Conservation (phyloP, 1,140 invertebrate genomes). For the Drosophila nigrodunni region DNA sequence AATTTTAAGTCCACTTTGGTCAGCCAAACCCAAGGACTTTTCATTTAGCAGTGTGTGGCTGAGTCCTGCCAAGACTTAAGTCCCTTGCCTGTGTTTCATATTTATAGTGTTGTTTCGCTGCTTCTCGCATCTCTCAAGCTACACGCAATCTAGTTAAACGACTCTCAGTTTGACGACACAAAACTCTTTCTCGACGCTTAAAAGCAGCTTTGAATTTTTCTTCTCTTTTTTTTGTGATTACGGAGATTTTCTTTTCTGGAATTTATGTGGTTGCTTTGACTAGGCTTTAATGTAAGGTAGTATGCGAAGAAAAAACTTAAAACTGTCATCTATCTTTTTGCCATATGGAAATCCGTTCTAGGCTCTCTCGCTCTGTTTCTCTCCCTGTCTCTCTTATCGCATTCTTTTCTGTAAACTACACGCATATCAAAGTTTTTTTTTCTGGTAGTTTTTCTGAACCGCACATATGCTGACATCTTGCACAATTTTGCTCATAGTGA, state of each 20-base stretch:
- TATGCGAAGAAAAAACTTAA: slow-evolving; percentile 24
- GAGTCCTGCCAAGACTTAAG: neutral
- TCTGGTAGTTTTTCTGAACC: slow-evolving; percentile 5
- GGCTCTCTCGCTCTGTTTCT: neutral
- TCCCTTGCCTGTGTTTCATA: slow-evolving; percentile 25
- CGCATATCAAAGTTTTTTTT: slow-evolving; percentile 30
- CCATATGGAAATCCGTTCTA: slow-evolving; percentile 67
- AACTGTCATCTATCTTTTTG: slow-evolving; percentile 64
- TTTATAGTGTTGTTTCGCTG: slow-evolving; percentile 19
- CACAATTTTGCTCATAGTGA: slow-evolving; percentile 21
- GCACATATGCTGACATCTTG: slow-evolving; percentile 41
- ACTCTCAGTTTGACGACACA: slow-evolving; percentile 20
- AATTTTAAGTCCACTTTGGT: no score
- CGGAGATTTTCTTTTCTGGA: slow-evolving; percentile 24
- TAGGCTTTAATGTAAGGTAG: slow-evolving; percentile 61
- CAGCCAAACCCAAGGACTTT: neutral
- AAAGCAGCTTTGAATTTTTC: neutral
- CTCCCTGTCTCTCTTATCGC: no score
- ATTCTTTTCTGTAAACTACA: slow-evolving; percentile 25
- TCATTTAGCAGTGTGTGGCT: slow-evolving; percentile 8
- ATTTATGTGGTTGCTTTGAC: slow-evolving; percentile 28
- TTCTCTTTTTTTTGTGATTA: slow-evolving; percentile 1
- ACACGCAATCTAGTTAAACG: slow-evolving; percentile 37
- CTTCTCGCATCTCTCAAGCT: slow-evolving; percentile 22
- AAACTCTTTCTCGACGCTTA: slow-evolving; percentile 1